phyloP scores from a whole-genome alignment of 2,113 vertebrate species.

The Ciconia maguari region DNA sequence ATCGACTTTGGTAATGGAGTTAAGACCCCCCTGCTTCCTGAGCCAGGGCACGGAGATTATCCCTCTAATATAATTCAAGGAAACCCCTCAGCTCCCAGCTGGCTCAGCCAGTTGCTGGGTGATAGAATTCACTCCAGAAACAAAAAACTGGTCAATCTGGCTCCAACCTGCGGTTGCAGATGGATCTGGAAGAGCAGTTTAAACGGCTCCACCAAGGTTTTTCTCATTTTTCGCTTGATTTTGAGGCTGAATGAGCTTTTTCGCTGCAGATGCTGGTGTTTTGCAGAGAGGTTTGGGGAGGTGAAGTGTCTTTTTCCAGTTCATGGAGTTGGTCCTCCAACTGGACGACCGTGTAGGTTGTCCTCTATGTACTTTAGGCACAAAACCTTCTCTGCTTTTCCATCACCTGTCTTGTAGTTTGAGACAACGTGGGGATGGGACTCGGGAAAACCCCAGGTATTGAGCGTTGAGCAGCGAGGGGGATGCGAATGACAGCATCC shows the following conservation, averaged over 20 bases:
- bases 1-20: conserved; percentile 18
- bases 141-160: background rate
- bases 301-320: background rate
- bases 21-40: conserved; percentile 4
- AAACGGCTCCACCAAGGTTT: background rate
- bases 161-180: background rate
- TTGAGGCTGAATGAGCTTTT: background rate
- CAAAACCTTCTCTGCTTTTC: background rate
- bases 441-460: background rate
- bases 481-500: too few relatives aligned
- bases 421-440: fast-evolving
- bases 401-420: fast-evolving
- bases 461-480: background rate
- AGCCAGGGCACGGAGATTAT: conserved; percentile 34
- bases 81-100: conserved; percentile 44
- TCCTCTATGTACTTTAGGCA: background rate
- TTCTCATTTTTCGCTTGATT: background rate
- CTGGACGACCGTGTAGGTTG: fast-evolving
- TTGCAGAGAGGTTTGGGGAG: background rate
- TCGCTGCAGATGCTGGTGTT: background rate
- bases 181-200: background rate
- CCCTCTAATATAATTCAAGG: conserved; percentile 36
- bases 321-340: background rate
- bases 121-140: background rate
- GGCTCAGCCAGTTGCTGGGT: conserved; percentile 34